Percentiles rank a stretch among this genome's conserved stretches.
Evolutionary conservation across 2,797 vertebrate genomes (phyloP).

Genomic region (Crenuchus spilurus): DNA sequence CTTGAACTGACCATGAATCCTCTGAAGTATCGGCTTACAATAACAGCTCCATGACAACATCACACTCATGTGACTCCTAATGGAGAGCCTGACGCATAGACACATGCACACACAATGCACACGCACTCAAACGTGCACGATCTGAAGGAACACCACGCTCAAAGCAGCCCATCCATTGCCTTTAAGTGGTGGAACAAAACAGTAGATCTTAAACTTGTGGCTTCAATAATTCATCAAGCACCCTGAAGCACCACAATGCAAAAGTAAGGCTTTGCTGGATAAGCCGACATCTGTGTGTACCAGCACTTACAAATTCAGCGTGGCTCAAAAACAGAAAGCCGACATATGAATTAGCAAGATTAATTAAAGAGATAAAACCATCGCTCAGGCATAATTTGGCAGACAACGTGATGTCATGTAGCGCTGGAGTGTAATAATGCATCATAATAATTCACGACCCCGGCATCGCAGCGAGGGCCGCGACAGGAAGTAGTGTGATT

Average conservation of each 20-base stretch:
- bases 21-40: conserved; percentile 51
- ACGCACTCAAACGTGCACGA: conserved; percentile 27
- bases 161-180: conserved; percentile 37
- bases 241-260: conserved; percentile 33
- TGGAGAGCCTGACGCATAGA: conserved; percentile 45
- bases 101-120: conserved; percentile 19
- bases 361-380: conserved; percentile 60
- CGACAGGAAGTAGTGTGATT: conserved; percentile 62
- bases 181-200: conserved; percentile 47
- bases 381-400: conserved; percentile 60
- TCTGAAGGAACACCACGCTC: neutral
- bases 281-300: conserved; percentile 51
- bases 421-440: conserved; percentile 57
- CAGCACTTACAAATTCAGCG: conserved; percentile 46
- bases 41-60: conserved; percentile 52
- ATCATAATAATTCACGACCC: conserved; percentile 63
- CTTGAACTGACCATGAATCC: conserved; percentile 47
- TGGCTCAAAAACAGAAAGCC: conserved; percentile 52
- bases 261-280: conserved; percentile 37
- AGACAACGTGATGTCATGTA: conserved; percentile 60
- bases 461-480: conserved; percentile 45
- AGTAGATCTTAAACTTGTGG: conserved; percentile 45
- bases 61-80: conserved; percentile 47
- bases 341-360: conserved; percentile 59
- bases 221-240: conserved; percentile 45